Evolutionary conservation across 2,113 vertebrate species (phyloP).

Genomic region (Ovis canadensis): DNA sequence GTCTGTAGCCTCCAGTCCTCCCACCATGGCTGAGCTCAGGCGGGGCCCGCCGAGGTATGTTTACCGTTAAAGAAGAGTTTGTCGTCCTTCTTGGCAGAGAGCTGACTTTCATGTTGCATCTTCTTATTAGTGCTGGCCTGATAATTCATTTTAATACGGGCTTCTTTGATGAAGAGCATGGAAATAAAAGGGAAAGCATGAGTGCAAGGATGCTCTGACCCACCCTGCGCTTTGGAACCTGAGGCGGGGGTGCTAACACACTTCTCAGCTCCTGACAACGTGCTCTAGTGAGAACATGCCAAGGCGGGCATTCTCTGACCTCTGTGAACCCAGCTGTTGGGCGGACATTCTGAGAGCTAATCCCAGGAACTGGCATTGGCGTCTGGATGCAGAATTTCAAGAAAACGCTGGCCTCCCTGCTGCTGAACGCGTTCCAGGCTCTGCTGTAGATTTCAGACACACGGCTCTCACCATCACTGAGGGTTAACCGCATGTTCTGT

Average conservation of each 20-base stretch:
- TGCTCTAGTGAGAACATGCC: not conserved
- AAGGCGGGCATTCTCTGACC: not conserved
- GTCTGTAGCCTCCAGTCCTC: not conserved
- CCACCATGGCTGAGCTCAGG: not conserved
- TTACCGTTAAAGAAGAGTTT: not conserved
- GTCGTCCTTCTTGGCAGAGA: not conserved
- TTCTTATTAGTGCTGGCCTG: not conserved
- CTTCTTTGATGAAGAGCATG: not conserved
- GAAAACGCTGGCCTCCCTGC: not conserved
- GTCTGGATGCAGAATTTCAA: not conserved
- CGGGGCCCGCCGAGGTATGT: fast-evolving
- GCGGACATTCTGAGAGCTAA: not conserved
- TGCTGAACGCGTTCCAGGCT: not conserved
- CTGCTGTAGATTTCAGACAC: not conserved
- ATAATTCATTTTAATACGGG: not conserved
- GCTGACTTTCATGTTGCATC: too few relatives aligned
- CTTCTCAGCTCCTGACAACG: not conserved
- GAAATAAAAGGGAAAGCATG: not conserved
- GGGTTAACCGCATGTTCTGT: fast-evolving
- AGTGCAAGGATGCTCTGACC: not conserved
- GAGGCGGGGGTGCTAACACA: too few relatives aligned
- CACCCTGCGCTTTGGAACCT: not conserved
- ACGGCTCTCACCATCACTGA: fast-evolving
- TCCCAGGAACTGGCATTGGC: not conserved
- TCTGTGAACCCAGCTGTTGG: not conserved